Base-by-base conservation (phyloP, 2,888 invertebrate species). In the Resseliella maxima region DNA sequence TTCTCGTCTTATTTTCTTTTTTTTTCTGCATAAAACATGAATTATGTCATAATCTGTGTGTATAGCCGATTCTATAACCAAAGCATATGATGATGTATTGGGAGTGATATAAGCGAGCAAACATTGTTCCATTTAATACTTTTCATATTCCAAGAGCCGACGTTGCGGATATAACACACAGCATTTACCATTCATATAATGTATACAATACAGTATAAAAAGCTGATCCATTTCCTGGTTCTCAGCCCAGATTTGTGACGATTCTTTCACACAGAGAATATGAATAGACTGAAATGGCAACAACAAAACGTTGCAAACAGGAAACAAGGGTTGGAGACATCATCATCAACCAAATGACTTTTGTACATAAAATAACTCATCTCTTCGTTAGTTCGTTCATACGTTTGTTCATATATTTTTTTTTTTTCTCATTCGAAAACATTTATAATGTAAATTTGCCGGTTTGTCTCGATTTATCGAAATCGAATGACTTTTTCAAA, bases 161-260 rank as follows among this genome's bases (percentile, higher is more conserved):
- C 72, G 31, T 36, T 72, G 72, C 35, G 72, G 83, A 83, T 83
- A 24, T 83, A n/a, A 38, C 38, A 38, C n/a, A 12, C 38, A 83
- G 38, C 38, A 38, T 83, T 83, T 46, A 46, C 18, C 46, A 85
- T 45, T 18, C 31, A 85, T 81, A 81, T 3, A 35, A 81, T 46
- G 45, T 38, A 86, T 86, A 86, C 8, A 86, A 46, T 86, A 3
- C 21, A 21, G 46, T 45, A 87, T 87, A 87, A 87, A n/a, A 87
- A 86, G 86, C 86, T 86, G 85, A 86, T 87, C 46, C 87, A 87
- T 87, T 88, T 88, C 88, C 88, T 87, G 87, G 86, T 83, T 86
- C 41, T 15, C 38, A 10, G 83, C 83, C 38, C n/a, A n/a, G n/a
- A n/a, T n/a, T n/a, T n/a, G n/a, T n/a, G n/a, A n/a, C n/a, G n/a